Evolutionary conservation across 2,797 vertebrate genomes (phyloP), one percentile per base, ranked within the genome.

Genomic region (Pseudochromis fuscus): DNA sequence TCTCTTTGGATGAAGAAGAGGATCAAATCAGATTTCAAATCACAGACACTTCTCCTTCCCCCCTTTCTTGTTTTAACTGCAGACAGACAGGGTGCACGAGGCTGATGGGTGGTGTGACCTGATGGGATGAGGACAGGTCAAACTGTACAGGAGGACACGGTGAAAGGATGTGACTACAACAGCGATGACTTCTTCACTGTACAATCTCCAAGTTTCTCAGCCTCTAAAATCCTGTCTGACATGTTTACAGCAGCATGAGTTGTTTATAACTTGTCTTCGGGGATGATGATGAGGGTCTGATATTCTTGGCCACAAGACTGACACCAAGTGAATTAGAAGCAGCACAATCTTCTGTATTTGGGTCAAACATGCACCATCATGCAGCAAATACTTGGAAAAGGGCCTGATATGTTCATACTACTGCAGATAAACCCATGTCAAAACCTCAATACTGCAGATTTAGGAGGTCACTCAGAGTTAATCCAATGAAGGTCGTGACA

Each of bases 331-430:
- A 67, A 51, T 59, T 5, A 62, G 35, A 60, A 64, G 37, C 35
- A 45, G 40, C 11, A 59, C 49, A 77, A 35, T 48, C 62, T 52
- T 81, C 40, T 27, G 66, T 64, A 87, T 89, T 58, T 79, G 80
- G 88, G 87, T 85, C 83, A 84, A 58, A 83, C 60, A 62, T 58
- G 73, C n/a, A 13, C 45, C 23, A 8, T 8, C 8, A 18, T 40
- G 37, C 37, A 19, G 51, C 42, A 37, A 55, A 60, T 53, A 40
- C 62, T 77, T 77, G 70, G 77, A 73, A 64, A 33, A 19, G 7
- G 24, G 46, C 58, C 67, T 5, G 42, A 78, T 55, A 65, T 58
- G 38, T 64, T 40, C 25, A 58, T 66, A 35, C 62, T 13, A 31
- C 70, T 28, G 50, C 58, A 42, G 30, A 37, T 50, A 73, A 86